phyloP scores from a whole-genome alignment of 1,140 invertebrate genomes.

The Dreissena rostriformis region DNA sequence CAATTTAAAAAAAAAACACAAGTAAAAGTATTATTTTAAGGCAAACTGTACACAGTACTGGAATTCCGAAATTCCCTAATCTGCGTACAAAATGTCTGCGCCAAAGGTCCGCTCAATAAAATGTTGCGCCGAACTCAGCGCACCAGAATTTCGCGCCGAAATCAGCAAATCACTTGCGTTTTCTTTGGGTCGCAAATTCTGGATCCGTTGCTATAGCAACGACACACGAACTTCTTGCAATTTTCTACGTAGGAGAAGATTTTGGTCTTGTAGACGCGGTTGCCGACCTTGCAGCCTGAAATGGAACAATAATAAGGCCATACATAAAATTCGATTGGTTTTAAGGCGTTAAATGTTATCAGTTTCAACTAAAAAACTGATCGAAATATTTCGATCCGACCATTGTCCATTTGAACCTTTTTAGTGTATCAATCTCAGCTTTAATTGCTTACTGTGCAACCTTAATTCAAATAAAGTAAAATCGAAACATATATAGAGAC shows the following conservation, averaged over 20 bases:
- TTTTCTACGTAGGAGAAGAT: conserved; percentile 61
- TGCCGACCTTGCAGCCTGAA: conserved; percentile 63
- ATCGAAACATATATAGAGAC: too few relatives aligned
- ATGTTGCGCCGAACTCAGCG: neutral
- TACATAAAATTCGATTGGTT: neutral
- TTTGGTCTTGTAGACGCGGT: conserved; percentile 59
- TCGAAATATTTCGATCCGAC: too few relatives aligned
- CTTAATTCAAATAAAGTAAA: too few relatives aligned
- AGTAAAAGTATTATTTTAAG: too few relatives aligned
- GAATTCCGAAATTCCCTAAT: neutral
- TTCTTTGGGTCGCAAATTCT: conserved; percentile 61
- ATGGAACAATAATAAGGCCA: neutral
- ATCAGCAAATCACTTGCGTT: conserved; percentile 58
- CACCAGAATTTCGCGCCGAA: neutral
- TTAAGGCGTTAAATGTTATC: neutral
- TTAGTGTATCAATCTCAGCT: too few relatives aligned
- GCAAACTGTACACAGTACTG: too few relatives aligned
- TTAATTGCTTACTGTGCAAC: too few relatives aligned
- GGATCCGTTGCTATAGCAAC: conserved; percentile 64
- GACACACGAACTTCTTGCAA: conserved; percentile 65
- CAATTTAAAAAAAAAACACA: too few relatives aligned
- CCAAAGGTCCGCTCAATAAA: neutral
- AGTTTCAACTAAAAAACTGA: neutral
- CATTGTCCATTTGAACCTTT: too few relatives aligned
- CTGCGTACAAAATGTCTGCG: neutral